Conservation (phyloP, 2,888 invertebrate species). For the Xanthia togata region DNA sequence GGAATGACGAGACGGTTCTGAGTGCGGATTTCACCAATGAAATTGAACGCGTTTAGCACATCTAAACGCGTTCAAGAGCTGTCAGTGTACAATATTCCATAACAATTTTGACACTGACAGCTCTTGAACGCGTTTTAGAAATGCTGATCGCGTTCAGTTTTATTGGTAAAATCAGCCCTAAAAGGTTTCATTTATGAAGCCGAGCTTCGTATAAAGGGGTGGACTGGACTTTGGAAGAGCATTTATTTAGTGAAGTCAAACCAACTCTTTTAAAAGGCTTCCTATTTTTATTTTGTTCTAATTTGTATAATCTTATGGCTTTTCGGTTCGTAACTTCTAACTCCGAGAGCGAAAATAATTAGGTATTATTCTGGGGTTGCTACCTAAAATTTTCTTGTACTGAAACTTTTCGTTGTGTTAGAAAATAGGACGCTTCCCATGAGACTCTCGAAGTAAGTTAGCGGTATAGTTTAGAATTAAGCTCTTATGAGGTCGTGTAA, state of each 20-base stretch:
- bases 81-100: too few species aligned
- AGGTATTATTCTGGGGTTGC: background rate
- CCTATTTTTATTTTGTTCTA: too few species aligned
- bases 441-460: conserved; percentile 10
- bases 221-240: background rate
- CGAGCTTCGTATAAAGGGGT: conserved; percentile 2
- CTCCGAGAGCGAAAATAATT: background rate
- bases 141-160: too few species aligned
- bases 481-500: conserved; percentile 29
- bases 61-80: too few species aligned
- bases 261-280: background rate
- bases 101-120: too few species aligned
- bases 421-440: conserved; percentile 27
- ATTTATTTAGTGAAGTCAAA: background rate
- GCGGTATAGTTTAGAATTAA: conserved; percentile 28
- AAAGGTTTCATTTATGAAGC: conserved; percentile 33
- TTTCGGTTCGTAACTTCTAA: background rate
- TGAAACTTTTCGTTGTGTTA: conserved; percentile 15
- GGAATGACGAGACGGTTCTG: conserved; percentile 29
- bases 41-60: too few species aligned
- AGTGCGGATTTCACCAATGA: too few species aligned
- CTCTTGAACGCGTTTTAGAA: too few species aligned
- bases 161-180: too few species aligned
- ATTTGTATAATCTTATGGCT: too few species aligned
- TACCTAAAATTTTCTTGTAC: background rate